Evolutionary conservation across 1,140 invertebrate species (phyloP).

Genomic region (Portunus trituberculatus): DNA sequence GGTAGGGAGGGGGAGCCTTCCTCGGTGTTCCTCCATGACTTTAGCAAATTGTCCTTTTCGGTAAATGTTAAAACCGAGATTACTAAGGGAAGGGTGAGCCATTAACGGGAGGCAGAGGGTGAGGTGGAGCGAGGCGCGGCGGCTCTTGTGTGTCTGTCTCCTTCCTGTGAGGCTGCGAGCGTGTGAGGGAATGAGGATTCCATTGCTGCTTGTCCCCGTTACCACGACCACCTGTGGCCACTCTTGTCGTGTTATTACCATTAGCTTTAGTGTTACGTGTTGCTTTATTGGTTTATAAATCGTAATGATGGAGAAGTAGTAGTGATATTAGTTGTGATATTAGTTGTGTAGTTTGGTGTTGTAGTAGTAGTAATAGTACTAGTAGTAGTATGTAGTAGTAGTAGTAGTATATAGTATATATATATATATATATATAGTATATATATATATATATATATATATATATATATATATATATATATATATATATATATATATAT

Average conservation of each 20-base stretch:
- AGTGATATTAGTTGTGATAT: too few species aligned
- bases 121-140: neutral
- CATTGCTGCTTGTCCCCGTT: neutral
- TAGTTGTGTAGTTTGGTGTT: too few species aligned
- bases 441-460: too few species aligned
- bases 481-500: too few species aligned
- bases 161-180: neutral
- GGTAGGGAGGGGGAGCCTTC: neutral
- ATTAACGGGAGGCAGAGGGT: neutral
- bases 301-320: too few species aligned
- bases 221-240: neutral
- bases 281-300: neutral
- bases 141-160: neutral
- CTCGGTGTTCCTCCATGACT: neutral
- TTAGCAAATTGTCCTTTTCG: neutral
- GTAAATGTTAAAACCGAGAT: neutral
- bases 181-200: neutral
- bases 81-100: neutral
- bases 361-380: too few species aligned
- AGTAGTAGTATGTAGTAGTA: too few species aligned
- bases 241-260: neutral
- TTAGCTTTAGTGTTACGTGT: neutral
- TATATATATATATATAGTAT: too few species aligned
- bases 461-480: too few species aligned
- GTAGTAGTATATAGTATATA: too few species aligned